Evolutionary conservation across 2,888 invertebrate genomes (phyloP).

Genomic region (Troides oblongomaculatus): DNA sequence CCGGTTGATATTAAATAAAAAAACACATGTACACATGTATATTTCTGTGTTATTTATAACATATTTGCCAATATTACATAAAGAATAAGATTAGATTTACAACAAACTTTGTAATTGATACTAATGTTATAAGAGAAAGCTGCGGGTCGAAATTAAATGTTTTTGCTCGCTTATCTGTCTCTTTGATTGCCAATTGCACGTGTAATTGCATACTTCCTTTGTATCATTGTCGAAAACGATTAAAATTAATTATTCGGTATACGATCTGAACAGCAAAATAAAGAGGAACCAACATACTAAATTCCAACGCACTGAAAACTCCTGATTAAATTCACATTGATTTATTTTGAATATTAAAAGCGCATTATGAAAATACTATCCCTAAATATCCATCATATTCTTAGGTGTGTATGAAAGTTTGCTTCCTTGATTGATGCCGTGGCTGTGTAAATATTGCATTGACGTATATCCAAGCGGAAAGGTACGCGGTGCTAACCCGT

Average conservation of each 20-base stretch:
- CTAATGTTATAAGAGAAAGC: background rate
- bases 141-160: background rate
- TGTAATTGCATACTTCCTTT: conserved; percentile 24
- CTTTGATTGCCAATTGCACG: conserved; percentile 20
- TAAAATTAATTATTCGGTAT: conserved; percentile 28
- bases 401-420: conserved; percentile 27
- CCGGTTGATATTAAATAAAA: background rate
- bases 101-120: background rate
- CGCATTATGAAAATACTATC: too few relatives aligned
- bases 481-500: conserved; percentile 36
- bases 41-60: background rate
- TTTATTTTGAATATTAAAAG: too few relatives aligned
- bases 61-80: background rate
- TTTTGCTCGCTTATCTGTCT: conserved; percentile 12
- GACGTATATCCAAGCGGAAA: conserved; percentile 35
- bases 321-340: too few relatives aligned
- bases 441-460: conserved; percentile 44
- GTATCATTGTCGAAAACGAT: conserved; percentile 18
- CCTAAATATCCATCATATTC: conserved; percentile 7
- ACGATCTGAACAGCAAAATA: conserved; percentile 7
- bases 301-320: background rate
- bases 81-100: background rate
- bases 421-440: conserved; percentile 44
- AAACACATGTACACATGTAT: background rate
- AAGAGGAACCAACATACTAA: conserved; percentile 11